Evolutionary conservation across 1,140 invertebrate species (phyloP).

Genomic region (Bombus confusus): DNA sequence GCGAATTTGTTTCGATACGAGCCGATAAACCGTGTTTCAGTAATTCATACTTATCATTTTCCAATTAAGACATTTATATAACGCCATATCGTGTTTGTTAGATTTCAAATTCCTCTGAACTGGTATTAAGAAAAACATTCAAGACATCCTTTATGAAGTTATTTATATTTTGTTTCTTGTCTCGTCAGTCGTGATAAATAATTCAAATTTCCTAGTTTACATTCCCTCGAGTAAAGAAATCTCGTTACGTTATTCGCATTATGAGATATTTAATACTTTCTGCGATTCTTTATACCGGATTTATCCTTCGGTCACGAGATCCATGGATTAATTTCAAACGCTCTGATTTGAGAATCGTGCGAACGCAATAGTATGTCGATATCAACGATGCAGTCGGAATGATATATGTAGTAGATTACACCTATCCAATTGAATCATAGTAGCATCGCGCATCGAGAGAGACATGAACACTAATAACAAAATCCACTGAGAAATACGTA

Average conservation of each 20-base stretch:
- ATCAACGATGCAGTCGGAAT: not conserved
- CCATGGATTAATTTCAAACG: not conserved
- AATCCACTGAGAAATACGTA: not conserved
- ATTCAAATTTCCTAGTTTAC: too few relatives aligned
- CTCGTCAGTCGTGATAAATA: not conserved
- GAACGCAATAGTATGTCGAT: not conserved
- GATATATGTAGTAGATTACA: not conserved
- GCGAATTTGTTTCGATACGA: not conserved
- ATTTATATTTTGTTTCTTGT: not conserved
- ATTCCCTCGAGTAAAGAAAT: not conserved
- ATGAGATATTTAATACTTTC: not conserved
- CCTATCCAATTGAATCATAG: not conserved
- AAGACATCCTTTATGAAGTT: too few relatives aligned
- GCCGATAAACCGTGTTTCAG: not conserved
- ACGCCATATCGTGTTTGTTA: not conserved
- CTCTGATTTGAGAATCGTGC: not conserved
- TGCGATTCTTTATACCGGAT: not conserved
- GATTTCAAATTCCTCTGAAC: not conserved
- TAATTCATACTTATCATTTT: not conserved
- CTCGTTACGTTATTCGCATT: not conserved
- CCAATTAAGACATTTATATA: constrained; percentile 16
- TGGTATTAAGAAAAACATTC: not conserved
- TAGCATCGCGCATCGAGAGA: not conserved
- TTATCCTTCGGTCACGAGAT: not conserved
- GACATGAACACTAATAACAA: not conserved